phyloP scores from a whole-genome alignment of 1,140 invertebrate genomes.

The Oryctes rhinoceros region DNA sequence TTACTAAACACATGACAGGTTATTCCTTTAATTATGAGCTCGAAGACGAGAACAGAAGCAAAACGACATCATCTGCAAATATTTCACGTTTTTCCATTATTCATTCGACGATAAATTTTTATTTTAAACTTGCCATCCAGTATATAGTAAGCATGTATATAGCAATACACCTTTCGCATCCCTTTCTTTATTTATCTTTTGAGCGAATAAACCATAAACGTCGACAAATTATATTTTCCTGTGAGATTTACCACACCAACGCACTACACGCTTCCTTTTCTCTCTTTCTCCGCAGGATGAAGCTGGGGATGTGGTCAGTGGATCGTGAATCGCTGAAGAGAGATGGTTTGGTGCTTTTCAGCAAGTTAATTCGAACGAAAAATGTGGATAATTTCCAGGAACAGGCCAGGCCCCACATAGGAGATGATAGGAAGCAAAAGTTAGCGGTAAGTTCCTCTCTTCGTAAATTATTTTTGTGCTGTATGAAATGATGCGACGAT shows the following conservation, averaged over 20 bases:
- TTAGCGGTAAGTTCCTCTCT: slow-evolving; percentile 66
- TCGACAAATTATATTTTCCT: slow-evolving; percentile 1
- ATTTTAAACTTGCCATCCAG: too few relatives aligned
- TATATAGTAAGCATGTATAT: too few relatives aligned
- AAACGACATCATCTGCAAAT: not conserved
- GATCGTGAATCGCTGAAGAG: slow-evolving; percentile 65
- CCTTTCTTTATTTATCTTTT: not conserved
- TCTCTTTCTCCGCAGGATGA: slow-evolving; percentile 62
- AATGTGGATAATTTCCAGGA: slow-evolving; percentile 74
- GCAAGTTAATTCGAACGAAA: slow-evolving; percentile 82
- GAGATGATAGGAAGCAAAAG: slow-evolving; percentile 72
- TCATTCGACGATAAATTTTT: too few relatives aligned
- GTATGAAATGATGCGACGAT: not conserved
- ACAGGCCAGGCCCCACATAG: slow-evolving; percentile 62
- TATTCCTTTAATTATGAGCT: not conserved
- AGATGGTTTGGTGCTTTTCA: slow-evolving; percentile 73
- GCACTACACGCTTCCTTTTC: not conserved
- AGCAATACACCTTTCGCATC: too few relatives aligned
- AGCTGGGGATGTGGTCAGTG: slow-evolving; percentile 63
- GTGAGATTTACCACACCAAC: not conserved
- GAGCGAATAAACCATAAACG: not conserved
- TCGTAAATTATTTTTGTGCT: not conserved
- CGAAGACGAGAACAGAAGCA: not conserved
- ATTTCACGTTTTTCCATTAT: not conserved
- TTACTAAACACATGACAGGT: not conserved